Conservation (phyloP, 2,888 invertebrate genomes). For the Andrena fulva region DNA sequence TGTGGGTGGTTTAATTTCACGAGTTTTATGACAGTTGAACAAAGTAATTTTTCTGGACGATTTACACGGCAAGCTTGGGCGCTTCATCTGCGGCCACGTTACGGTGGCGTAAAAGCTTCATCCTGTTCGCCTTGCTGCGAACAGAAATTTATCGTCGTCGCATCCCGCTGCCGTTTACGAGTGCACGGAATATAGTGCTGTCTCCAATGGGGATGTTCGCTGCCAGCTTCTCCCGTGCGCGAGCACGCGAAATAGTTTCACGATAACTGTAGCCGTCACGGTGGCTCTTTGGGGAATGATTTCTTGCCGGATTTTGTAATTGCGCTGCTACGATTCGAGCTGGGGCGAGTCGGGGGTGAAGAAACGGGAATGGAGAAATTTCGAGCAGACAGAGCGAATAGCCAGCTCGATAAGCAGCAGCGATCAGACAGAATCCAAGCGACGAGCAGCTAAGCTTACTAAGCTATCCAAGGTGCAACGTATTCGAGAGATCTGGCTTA, state of each 20-base stretch:
- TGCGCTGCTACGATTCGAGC: not conserved
- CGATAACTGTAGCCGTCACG: not conserved
- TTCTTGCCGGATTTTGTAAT: not conserved
- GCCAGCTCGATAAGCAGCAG: not conserved
- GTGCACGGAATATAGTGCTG: too few relatives aligned
- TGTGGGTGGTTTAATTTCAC: not conserved
- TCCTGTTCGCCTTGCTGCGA: not conserved
- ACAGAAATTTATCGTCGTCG: not conserved
- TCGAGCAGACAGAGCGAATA: not conserved
- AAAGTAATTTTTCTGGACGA: too few relatives aligned
- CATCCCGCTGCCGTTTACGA: not conserved
- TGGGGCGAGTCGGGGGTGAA: not conserved
- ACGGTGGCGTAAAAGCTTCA: not conserved
- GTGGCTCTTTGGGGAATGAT: not conserved
- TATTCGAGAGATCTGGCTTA: not conserved
- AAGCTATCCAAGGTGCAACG: not conserved
- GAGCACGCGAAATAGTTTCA: not conserved
- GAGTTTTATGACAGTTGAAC: not conserved
- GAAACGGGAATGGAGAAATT: not conserved
- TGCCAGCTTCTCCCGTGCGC: not conserved
- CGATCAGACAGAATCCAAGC: not conserved
- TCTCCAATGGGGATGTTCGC: too few relatives aligned
- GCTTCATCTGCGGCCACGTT: constrained; percentile 1
- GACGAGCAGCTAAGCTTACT: too few relatives aligned
- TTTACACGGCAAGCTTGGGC: too few relatives aligned